Base-by-base conservation (phyloP, 2,888 invertebrate species). In the Trissoscelio sp. region DNA sequence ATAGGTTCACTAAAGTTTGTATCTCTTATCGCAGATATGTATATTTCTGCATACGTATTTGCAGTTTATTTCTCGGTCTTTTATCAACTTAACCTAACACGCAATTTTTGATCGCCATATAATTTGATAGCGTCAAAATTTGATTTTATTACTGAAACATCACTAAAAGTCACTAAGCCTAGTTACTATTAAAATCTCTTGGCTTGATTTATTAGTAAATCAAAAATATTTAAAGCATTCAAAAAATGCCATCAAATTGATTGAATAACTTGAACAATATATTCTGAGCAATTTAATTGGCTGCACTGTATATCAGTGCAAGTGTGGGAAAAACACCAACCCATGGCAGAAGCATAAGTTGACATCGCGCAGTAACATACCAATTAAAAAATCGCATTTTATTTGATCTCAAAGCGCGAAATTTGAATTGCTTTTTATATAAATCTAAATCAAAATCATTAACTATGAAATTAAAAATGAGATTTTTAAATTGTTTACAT, bases 31-130 rank as follows among this genome's bases (percentile, higher is more conserved):
- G 18, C 4, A 48, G 57, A 58, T 58, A 58, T 75, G 51, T 55
- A 55, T 66, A 2, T 39, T 11, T 44, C 12, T 55, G 28, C 16
- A 14, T 2, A 60, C 28, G 18, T 34, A 28, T 31, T 12, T 48
- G 46, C 46, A 53, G 42, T 51, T 55, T 78, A 51, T 60, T 46
- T 34, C 48, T 66, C 46, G 22, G 42, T 55, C 34, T 64, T 74
- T 78, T 48, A 57, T 66, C 64, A 20, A 20, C 57, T 66, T 78
- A 78, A 78, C 78, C 78, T 78, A 78, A 66, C 67, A 77, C 53
- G 20, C 51, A 48, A 44, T 48, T 66, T 64, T 28, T 34, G 37
- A 62, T 62, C 55, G 28, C 78, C 22, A 39, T 57, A 39, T 22
- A 39, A 11, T 16, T 7, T 53, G 53, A 53, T 51, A 55, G 39